These are phyloP conservation scores for Passer domesticus DNA, from an alignment of 2,113 vertebrate genomes.

Conservation along the genomic window DNA sequence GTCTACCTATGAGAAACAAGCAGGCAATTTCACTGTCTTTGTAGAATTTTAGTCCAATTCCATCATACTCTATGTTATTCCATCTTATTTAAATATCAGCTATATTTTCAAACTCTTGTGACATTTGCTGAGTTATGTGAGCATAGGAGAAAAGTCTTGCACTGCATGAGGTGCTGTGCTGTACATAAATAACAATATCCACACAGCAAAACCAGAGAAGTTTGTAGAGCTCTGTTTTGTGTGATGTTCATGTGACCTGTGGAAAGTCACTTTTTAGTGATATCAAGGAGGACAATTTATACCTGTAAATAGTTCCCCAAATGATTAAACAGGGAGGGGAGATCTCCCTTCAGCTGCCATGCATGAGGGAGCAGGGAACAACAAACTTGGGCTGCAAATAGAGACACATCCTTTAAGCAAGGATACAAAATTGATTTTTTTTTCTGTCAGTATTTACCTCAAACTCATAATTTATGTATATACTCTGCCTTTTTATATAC, in stretches of 20 bases:
- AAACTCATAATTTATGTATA: not conserved
- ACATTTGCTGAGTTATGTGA: not conserved
- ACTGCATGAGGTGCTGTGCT: not conserved
- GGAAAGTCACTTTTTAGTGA: not conserved
- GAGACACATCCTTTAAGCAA: not conserved
- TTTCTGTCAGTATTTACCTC: not conserved
- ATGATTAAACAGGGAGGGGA: not conserved
- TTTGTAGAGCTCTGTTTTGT: not conserved
- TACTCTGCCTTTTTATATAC: not conserved
- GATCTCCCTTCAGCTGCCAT: not conserved
- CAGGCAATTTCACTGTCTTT: not conserved
- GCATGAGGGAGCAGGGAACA: not conserved
- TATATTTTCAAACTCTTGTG: not conserved
- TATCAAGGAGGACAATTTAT: not conserved
- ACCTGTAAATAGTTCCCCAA: not conserved
- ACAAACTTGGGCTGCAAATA: not conserved
- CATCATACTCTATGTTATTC: not conserved
- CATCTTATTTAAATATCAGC: not conserved
- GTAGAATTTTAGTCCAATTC: not conserved
- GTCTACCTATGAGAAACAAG: not conserved
- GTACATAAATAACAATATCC: not conserved
- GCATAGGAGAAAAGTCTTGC: not conserved
- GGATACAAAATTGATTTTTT: not conserved
- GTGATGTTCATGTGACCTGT: not conserved
- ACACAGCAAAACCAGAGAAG: not conserved